phyloP scores from a whole-genome alignment of 2,113 vertebrate species.

The Neotragus pygmaeus region DNA sequence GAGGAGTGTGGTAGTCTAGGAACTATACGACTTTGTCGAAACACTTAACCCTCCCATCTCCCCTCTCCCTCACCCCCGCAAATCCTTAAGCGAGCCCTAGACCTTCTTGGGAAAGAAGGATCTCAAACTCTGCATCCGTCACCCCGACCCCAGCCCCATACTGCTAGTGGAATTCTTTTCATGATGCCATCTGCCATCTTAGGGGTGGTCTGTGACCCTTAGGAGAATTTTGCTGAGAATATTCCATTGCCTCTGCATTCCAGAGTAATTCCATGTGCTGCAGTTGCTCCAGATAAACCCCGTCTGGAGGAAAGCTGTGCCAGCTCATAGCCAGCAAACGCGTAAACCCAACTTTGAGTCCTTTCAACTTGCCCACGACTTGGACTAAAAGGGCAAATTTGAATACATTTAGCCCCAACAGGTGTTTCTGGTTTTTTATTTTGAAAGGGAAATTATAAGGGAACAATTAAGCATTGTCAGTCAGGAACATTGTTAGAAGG shows the following conservation, averaged over 20 bases:
- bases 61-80: background rate
- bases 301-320: background rate
- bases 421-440: slow-evolving; percentile 67
- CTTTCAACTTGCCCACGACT: background rate
- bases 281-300: background rate
- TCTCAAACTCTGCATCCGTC: background rate
- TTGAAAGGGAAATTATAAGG: slow-evolving; percentile 67
- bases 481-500: slow-evolving; percentile 49
- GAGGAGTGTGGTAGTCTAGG: background rate
- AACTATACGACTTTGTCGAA: background rate
- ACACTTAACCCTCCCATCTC: background rate
- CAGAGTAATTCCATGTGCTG: background rate
- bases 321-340: background rate
- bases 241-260: background rate
- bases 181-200: background rate
- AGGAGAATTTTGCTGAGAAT: background rate
- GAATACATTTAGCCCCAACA: slow-evolving; percentile 47
- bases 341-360: background rate
- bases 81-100: background rate
- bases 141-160: background rate
- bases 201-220: background rate
- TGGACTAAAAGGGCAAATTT: slow-evolving; percentile 37
- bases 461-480: slow-evolving; percentile 66
- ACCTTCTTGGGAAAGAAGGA: background rate
- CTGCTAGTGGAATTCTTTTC: background rate